Evolutionary conservation across 2,113 vertebrate genomes (phyloP).

Genomic region (Natator depressus): DNA sequence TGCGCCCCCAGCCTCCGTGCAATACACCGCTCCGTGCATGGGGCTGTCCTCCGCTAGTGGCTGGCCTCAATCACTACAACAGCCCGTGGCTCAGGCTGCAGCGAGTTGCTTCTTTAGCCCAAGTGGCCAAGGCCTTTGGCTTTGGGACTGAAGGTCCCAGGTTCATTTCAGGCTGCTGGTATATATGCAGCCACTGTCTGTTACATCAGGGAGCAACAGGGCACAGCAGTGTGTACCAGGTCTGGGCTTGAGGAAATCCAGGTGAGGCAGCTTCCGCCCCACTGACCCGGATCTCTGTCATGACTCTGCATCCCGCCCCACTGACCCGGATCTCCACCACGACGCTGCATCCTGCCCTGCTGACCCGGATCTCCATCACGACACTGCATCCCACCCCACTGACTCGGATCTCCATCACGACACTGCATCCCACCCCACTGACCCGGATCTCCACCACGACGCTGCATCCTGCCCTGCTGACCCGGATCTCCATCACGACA

Average conservation of each 20-base stretch:
- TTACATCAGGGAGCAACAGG: not conserved
- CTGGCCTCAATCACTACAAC: too few relatives aligned
- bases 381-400: not conserved
- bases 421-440: constrained; percentile 15
- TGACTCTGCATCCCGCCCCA: not conserved
- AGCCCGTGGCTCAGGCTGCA: too few relatives aligned
- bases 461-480: not conserved
- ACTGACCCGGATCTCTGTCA: not conserved
- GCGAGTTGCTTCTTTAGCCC: not conserved
- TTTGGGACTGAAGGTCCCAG: not conserved
- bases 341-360: too few relatives aligned
- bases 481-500: not conserved
- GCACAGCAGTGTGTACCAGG: too few relatives aligned
- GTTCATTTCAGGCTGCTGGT: not conserved
- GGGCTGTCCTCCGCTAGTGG: not conserved
- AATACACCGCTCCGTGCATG: not conserved
- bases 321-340: too few relatives aligned
- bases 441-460: constrained; percentile 62
- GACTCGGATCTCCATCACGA: constrained; percentile 30
- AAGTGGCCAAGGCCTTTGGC: not conserved
- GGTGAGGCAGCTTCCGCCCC: too few relatives aligned
- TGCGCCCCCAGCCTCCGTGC: too few relatives aligned
- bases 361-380: too few relatives aligned
- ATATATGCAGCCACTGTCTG: not conserved
- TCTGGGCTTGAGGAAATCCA: not conserved